Base-by-base conservation (phyloP, 2,797 vertebrate species). In the Hydrocynus forskahlii region DNA sequence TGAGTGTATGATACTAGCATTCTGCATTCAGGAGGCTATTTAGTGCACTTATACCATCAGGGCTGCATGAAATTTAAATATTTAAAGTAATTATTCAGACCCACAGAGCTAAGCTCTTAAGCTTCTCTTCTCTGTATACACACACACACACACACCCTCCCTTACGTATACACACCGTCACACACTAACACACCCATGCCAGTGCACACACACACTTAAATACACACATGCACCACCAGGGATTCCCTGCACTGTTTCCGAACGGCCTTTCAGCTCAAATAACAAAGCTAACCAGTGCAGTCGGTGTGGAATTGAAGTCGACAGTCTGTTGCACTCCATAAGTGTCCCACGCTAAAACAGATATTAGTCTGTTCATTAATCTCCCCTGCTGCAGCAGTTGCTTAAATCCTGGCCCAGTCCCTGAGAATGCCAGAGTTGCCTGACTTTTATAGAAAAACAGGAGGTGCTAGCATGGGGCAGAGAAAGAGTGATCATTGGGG, bases 21-120 rank as follows among this genome's bases (percentile, higher is more conserved):
- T 54, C 40, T 52, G 19, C 40, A 72, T 64, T 64, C 64, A 40
- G 45, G 48, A 76, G 70, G 80, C 62, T 72, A 81, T 70, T 79
- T 86, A 75, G 73, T 64, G 71, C 50, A 80, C 69, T 84, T 82
- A 80, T 64, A 77, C 68, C 76, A 75, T 50, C 74, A 63, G 29
- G 78, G 52, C 67, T 35, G 76, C 40, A 55, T 75, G 71, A 81
- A 86, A 79, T 82, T 81, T 25, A 69, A 67, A 75, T 78, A n/a
- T 73, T 76, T 82, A 70, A 72, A 76, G 73, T 52, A 80, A 82
- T 81, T 76, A 64, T 86, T 84, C 48, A 59, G 19, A 76, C 60
- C 29, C 66, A 66, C 77, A 80, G 70, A 83, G 79, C 74, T 64
- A 50, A 87, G 78, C 76, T 79, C 29, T 83, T 83, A 87, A 83